These are phyloP conservation scores for Drosophila nasuta DNA, from an alignment of 1,140 invertebrate species.

Conservation along the genomic window DNA sequence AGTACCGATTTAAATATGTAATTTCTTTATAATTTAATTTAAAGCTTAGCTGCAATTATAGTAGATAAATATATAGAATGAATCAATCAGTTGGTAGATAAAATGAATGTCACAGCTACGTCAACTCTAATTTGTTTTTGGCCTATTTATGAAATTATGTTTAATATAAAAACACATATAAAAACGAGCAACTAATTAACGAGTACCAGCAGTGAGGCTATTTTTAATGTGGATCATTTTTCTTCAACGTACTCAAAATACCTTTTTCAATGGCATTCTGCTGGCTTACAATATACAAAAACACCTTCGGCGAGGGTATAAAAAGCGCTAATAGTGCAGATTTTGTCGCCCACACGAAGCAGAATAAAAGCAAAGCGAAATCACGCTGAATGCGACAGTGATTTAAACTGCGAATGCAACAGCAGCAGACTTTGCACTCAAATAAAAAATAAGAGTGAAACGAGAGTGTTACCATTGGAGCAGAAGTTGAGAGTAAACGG, in stretches of 20 bases:
- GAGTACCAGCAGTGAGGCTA: neutral
- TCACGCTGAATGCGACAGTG: slow-evolving; percentile 6
- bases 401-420: slow-evolving; percentile 12
- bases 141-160: no score
- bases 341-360: slow-evolving; percentile 53
- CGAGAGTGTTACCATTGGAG: neutral
- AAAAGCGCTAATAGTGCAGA: slow-evolving; percentile 29
- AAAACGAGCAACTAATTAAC: no score
- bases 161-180: no score
- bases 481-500: slow-evolving; percentile 1
- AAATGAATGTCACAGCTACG: no score
- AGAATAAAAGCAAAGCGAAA: slow-evolving; percentile 3
- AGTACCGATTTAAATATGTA: no score
- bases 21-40: no score
- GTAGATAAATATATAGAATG: no score
- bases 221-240: neutral
- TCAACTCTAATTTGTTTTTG: no score
- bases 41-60: no score
- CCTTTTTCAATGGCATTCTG: neutral
- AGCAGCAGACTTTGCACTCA: neutral
- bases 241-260: neutral
- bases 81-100: no score
- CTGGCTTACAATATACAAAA: neutral
- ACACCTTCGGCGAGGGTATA: slow-evolving; percentile 2
- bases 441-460: slow-evolving; percentile 1